Conservation (phyloP, 23 tunicate genomes). For the Corella eumyota region DNA sequence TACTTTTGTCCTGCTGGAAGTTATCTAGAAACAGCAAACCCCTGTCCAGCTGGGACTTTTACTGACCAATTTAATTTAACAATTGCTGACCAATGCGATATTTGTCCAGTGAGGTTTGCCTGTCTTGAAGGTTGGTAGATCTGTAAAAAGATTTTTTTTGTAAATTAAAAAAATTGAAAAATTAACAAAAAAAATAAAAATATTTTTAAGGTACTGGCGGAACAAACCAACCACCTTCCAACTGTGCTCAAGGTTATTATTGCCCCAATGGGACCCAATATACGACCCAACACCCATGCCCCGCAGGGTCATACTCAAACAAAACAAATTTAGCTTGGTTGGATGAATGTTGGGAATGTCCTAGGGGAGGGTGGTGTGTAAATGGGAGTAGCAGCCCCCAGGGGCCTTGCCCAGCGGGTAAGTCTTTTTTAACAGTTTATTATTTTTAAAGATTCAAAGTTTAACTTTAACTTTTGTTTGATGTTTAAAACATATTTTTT, state of each 20-base stretch:
- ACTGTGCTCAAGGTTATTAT: constrained; percentile 73
- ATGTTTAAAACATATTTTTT: no score
- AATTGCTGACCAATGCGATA: constrained; percentile 40
- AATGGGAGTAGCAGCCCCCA: constrained; percentile 39
- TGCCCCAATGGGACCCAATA: constrained; percentile 66
- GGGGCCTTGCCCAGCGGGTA: constrained; percentile 79
- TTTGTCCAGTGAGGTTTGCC: constrained; percentile 72
- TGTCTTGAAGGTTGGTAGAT: constrained; percentile 49
- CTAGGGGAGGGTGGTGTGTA: constrained; percentile 54
- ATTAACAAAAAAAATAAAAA: background rate
- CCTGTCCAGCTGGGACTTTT: constrained; percentile 76
- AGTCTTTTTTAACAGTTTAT: no score
- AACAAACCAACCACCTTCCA: constrained; percentile 11
- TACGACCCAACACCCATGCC: constrained; percentile 56
- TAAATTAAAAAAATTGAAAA: no score
- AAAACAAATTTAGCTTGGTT: constrained; percentile 49
- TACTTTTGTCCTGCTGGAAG: constrained; percentile 72
- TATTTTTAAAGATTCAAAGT: no score
- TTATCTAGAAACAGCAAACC: constrained; percentile 11
- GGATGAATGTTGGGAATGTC: constrained; percentile 93
- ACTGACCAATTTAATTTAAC: constrained; percentile 54
- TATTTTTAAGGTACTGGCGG: constrained; percentile 68
- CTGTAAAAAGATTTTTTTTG: no score
- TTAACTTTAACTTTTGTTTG: no score
- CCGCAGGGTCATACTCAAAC: constrained; percentile 93